These are phyloP conservation scores for Threskiornis aethiopicus DNA, from an alignment of 2,797 vertebrate genomes.

Conservation along the genomic window DNA sequence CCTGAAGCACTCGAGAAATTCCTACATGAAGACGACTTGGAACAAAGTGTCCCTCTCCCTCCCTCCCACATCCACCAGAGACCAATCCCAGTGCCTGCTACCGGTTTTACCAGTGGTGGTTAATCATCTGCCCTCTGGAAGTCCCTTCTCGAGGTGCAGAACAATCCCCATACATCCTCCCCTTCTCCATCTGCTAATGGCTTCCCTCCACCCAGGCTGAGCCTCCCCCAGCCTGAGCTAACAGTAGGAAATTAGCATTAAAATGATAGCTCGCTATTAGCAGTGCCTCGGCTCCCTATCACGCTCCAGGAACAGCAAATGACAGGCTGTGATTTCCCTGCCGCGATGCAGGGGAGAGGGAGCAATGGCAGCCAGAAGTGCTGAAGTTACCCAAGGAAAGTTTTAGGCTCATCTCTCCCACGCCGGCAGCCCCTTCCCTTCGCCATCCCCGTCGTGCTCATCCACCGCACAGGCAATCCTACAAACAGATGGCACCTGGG, in stretches of 20 bases:
- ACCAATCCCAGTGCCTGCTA: background rate
- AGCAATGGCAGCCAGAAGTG: background rate
- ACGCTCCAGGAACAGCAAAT: conserved; percentile 49
- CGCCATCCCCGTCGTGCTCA: background rate
- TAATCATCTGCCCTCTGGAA: conserved; percentile 10
- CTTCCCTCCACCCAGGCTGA: conserved; percentile 2
- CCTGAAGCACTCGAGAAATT: background rate
- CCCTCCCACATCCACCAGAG: background rate
- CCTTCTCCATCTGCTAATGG: conserved; percentile 30
- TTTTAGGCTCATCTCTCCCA: background rate
- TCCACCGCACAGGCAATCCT: background rate
- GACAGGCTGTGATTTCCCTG: conserved; percentile 67
- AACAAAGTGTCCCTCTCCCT: background rate
- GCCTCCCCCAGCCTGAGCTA: conserved; percentile 6
- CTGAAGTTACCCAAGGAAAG: background rate
- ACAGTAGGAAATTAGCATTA: conserved; percentile 65
- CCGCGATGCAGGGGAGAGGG: background rate
- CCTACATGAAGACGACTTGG: background rate
- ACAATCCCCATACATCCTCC: background rate
- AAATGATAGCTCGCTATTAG: conserved; percentile 66
- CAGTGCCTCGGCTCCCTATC: conserved; percentile 49
- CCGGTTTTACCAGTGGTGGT: background rate
- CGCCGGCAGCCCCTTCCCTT: background rate
- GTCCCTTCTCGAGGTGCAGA: background rate
- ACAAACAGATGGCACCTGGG: conserved; percentile 41